A percentile compares a stretch with the other conserved stretches of the same genome.
These are phyloP conservation scores for Cyanoderma ruficeps DNA, from an alignment of 2,113 vertebrate genomes.

Conservation along the genomic window DNA sequence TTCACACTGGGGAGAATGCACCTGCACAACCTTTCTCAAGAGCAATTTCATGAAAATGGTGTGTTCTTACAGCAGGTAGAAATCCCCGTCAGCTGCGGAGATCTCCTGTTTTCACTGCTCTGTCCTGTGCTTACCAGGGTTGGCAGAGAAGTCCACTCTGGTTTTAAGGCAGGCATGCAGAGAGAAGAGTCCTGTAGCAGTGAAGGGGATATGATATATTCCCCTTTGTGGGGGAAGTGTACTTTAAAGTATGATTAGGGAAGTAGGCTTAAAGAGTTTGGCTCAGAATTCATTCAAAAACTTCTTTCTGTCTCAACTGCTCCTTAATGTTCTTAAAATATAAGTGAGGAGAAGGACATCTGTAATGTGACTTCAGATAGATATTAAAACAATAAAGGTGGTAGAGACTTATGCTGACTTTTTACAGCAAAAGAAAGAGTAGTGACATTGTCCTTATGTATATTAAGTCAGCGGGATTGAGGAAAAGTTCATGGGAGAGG, in stretches of 20 bases:
- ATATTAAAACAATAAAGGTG: background rate
- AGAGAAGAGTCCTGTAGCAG: background rate
- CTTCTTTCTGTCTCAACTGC: background rate
- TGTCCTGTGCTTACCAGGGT: background rate
- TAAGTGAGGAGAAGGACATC: background rate
- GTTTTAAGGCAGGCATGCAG: background rate
- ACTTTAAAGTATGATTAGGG: background rate
- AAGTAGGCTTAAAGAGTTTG: background rate
- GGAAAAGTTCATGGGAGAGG: background rate
- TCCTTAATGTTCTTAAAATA: background rate
- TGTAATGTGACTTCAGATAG: background rate
- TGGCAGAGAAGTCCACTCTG: background rate
- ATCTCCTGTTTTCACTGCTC: background rate
- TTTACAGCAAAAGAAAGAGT: background rate
- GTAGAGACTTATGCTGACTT: background rate
- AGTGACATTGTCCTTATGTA: background rate
- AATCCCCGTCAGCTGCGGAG: fast-evolving
- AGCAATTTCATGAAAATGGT: background rate
- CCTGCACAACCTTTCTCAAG: background rate
- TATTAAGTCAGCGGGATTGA: background rate
- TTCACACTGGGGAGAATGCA: background rate
- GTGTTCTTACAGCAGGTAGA: background rate
- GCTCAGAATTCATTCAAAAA: background rate
- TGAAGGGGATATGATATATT: background rate
- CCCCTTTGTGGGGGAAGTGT: background rate